Percentiles rank a stretch among this genome's conserved stretches.
These are phyloP conservation scores for Chionoecetes opilio DNA, from an alignment of 1,140 invertebrate species.

Conservation along the genomic window DNA sequence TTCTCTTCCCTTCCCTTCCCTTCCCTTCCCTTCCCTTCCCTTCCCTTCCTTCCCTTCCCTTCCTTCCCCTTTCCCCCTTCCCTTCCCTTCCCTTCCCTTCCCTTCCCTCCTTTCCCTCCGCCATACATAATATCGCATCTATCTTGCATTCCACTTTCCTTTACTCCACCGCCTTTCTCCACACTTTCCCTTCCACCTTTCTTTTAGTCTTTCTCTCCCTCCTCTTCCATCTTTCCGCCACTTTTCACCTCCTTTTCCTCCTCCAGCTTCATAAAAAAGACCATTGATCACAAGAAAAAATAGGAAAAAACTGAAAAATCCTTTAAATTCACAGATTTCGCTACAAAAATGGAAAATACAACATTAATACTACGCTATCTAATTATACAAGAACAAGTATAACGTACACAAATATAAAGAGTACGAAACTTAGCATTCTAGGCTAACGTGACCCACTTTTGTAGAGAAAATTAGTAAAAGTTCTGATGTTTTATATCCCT, in stretches of 20 bases:
- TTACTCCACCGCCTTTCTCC: constrained; percentile 1
- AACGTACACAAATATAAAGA: too few species aligned
- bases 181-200: neutral
- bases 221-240: neutral
- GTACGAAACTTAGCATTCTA: too few species aligned
- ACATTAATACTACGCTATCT: too few species aligned
- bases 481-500: too few species aligned
- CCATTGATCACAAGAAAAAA: neutral
- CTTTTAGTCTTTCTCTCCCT: neutral
- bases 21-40: neutral
- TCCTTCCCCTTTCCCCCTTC: neutral
- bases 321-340: too few species aligned
- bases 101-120: neutral
- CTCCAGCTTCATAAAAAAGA: neutral
- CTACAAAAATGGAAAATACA: too few species aligned
- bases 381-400: too few species aligned
- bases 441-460: too few species aligned
- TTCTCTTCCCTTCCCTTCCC: neutral
- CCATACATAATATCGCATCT: neutral
- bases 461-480: too few species aligned
- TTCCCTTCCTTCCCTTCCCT: neutral
- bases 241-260: neutral
- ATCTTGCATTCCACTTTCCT: neutral
- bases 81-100: neutral
- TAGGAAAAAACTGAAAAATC: neutral